Evolutionary conservation across 2,888 invertebrate species (phyloP), one percentile per base, ranked within the genome.

Genomic region (Thecophora atra): DNA sequence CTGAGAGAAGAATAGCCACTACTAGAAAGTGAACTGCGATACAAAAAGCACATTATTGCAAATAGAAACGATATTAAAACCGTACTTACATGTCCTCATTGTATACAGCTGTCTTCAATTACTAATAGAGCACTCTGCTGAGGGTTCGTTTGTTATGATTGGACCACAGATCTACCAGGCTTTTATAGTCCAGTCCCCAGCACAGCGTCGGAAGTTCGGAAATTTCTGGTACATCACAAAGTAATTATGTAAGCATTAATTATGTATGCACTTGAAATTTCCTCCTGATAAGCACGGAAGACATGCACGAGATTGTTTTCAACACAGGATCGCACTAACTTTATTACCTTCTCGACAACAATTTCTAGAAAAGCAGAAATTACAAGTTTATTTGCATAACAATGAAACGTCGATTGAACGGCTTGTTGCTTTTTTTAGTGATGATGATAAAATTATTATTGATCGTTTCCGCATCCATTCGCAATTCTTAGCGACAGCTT

Each of bases 181-280:
- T 67, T 68, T 58, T 68, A 68, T 68, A 68, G n/a, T 17, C 58
- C n/a, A 17, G n/a, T n/a, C n/a, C n/a, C 19, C 51, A 51, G 17
- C 8, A 2, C 11, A 26, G 54, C 52, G 8, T 52, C 17, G 54
- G 8, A 24, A 7, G 17, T 15, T n/a, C 17, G 21, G 21, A 28
- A 52, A 19, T 15, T 8, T 52, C 28, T 37, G 66, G 1, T 30
- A 54, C 52, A 51, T 19, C n/a, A 28, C 28, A 30, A 3, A 17
- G 30, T 30, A 26, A n/a, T 66, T 66, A 30, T 6, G 28, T 47
- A 19, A 54, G 11, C n/a, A n/a, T n/a, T n/a, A n/a, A n/a, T n/a
- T n/a, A n/a, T n/a, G n/a, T n/a, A n/a, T n/a, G 19, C 21, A 19
- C 19, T 30, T 28, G 30, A 66, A 28, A 66, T 66, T 37, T 19